phyloP scores from a whole-genome alignment of 2,888 invertebrate species.

The Clitarchus hookeri region DNA sequence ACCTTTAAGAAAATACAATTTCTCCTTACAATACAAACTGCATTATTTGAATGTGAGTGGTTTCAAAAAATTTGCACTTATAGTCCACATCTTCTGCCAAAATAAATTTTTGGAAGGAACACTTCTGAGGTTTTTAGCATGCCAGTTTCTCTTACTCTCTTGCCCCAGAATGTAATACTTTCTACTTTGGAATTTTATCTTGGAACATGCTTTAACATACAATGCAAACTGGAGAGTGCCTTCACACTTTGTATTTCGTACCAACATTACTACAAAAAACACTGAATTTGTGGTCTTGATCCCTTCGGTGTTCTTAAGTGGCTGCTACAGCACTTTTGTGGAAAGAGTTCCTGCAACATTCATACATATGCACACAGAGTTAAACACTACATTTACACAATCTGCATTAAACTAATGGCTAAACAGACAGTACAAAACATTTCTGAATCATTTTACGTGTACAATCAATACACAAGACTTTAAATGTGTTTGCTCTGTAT shows the following conservation, averaged over 20 bases:
- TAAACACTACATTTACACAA: no score
- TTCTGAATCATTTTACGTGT: no score
- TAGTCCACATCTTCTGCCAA: neutral
- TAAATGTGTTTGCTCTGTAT: no score
- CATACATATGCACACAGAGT: neutral
- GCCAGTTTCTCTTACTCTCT: neutral
- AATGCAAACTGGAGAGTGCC: neutral
- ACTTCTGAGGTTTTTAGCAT: neutral
- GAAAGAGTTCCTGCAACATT: neutral
- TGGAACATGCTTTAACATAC: neutral
- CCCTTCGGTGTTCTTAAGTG: neutral
- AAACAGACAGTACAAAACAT: no score
- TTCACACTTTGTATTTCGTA: neutral
- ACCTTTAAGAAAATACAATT: neutral
- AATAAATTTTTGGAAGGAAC: neutral
- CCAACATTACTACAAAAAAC: neutral
- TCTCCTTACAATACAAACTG: neutral
- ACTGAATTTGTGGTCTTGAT: neutral
- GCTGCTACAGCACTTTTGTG: neutral
- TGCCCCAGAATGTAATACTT: neutral
- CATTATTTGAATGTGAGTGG: neutral
- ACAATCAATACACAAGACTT: no score
- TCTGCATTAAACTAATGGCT: no score
- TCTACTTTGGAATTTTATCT: neutral
- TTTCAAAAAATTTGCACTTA: neutral